Evolutionary conservation across 30 jellyfish, hydroid and myxozoan genomes (phyloP).

Genomic region (Pelagia noctiluca): DNA sequence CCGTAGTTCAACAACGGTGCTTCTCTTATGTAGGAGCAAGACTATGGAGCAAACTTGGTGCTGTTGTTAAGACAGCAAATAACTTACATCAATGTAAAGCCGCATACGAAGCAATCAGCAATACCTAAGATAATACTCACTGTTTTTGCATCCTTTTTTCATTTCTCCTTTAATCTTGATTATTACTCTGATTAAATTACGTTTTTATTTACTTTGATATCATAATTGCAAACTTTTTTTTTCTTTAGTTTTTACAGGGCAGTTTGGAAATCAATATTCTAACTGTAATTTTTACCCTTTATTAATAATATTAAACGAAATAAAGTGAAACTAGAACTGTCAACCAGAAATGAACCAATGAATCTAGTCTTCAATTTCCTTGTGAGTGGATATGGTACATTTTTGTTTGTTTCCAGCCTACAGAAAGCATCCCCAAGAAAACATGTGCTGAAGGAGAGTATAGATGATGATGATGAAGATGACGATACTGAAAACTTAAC

Average conservation of each 20-base stretch:
- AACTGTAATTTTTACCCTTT: slow-evolving; percentile 13
- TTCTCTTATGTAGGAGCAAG: slow-evolving; percentile 10
- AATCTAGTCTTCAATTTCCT: background rate
- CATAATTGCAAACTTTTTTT: background rate
- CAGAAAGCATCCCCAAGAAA: slow-evolving; percentile 72
- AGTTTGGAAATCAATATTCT: slow-evolving; percentile 18
- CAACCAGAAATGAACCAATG: background rate
- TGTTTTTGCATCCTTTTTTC: background rate
- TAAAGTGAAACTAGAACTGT: no score
- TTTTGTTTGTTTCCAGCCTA: slow-evolving; percentile 37
- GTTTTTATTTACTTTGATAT: no score
- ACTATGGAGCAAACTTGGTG: background rate
- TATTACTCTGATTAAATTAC: background rate
- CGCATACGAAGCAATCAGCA: background rate
- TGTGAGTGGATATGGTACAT: background rate
- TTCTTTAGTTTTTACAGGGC: slow-evolving; percentile 13
- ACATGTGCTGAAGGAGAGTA: slow-evolving; percentile 69
- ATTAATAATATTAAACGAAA: background rate
- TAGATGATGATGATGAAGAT: slow-evolving; percentile 63
- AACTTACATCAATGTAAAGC: background rate
- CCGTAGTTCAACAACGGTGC: slow-evolving; percentile 3
- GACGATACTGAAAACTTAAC: slow-evolving; percentile 75
- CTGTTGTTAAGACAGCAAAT: background rate
- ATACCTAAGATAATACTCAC: no score
- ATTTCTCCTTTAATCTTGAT: background rate